Conservation (phyloP, 2,797 vertebrate genomes). For the Myotis myotis region DNA sequence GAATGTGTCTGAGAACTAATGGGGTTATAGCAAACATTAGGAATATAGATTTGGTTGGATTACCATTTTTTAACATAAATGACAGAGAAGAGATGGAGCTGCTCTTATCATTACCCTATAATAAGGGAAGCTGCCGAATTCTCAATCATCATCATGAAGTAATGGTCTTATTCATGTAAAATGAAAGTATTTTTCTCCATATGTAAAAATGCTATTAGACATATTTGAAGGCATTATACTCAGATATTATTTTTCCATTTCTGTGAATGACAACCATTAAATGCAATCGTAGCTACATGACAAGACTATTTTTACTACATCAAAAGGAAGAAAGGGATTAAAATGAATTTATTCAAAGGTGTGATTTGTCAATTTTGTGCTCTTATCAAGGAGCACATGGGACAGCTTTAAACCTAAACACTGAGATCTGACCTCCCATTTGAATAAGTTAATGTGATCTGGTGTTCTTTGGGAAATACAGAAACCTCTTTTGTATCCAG, state of each 20-base stretch:
- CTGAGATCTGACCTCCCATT: conserved; percentile 90
- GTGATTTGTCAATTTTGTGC: conserved; percentile 89
- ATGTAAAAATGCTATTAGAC: conserved; percentile 84
- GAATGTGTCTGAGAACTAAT: conserved; percentile 70
- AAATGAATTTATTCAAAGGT: conserved; percentile 91
- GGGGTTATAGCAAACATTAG: conserved; percentile 71
- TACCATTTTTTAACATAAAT: conserved; percentile 75
- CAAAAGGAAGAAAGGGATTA: conserved; percentile 88
- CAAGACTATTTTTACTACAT: conserved; percentile 87
- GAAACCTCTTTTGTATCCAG: conserved; percentile 91
- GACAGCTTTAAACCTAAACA: conserved; percentile 89
- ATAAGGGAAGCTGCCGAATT: conserved; percentile 80
- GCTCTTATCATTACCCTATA: conserved; percentile 79
- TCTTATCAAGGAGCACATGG: conserved; percentile 83
- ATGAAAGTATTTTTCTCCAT: conserved; percentile 82
- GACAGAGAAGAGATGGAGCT: conserved; percentile 70
- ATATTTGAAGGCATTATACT: conserved; percentile 85
- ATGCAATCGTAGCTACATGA: conserved; percentile 84
- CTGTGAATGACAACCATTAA: conserved; percentile 87
- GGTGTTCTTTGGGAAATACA: conserved; percentile 87
- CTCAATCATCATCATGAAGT: conserved; percentile 81
- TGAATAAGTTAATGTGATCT: conserved; percentile 93
- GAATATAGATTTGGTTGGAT: conserved; percentile 67
- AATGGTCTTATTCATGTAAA: conserved; percentile 82
- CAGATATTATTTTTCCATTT: conserved; percentile 84